Evolutionary conservation across 2,888 invertebrate genomes (phyloP).

Genomic region (Aleiodes testaceus): DNA sequence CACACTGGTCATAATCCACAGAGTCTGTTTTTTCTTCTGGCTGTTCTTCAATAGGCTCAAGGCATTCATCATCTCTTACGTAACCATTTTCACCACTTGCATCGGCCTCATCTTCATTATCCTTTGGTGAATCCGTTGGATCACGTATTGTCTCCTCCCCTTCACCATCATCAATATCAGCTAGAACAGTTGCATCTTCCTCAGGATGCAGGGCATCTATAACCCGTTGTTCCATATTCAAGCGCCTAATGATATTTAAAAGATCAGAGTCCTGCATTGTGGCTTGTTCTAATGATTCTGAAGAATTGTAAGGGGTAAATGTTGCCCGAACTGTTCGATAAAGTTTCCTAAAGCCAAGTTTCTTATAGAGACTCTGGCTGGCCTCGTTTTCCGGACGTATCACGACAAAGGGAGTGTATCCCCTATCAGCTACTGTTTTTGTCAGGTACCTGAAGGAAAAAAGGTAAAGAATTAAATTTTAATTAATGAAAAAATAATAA

Average conservation of each 20-base stretch:
- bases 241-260: conserved; percentile 53
- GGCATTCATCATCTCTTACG: conserved; percentile 48
- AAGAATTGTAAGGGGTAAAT: conserved; percentile 77
- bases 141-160: conserved; percentile 57
- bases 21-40: conserved; percentile 36
- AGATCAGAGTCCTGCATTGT: neutral
- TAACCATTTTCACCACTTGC: conserved; percentile 50
- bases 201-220: conserved; percentile 57
- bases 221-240: conserved; percentile 61
- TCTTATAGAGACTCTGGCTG: conserved; percentile 86
- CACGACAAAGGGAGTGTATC: conserved; percentile 90
- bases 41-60: conserved; percentile 53
- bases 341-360: conserved; percentile 86
- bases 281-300: conserved; percentile 46
- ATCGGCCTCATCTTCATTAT: conserved; percentile 49
- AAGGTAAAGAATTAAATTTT: neutral
- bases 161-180: conserved; percentile 53
- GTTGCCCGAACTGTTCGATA: conserved; percentile 88
- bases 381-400: conserved; percentile 91
- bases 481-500: conserved; percentile 7
- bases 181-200: conserved; percentile 50
- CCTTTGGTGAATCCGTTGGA: conserved; percentile 50
- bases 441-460: conserved; percentile 70
- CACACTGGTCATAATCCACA: conserved; percentile 24
- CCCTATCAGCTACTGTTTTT: conserved; percentile 78